A percentile compares a stretch with the other conserved stretches of the same genome.
Conservation (phyloP, 2,113 vertebrate genomes). For the Lates calcarifer region DNA sequence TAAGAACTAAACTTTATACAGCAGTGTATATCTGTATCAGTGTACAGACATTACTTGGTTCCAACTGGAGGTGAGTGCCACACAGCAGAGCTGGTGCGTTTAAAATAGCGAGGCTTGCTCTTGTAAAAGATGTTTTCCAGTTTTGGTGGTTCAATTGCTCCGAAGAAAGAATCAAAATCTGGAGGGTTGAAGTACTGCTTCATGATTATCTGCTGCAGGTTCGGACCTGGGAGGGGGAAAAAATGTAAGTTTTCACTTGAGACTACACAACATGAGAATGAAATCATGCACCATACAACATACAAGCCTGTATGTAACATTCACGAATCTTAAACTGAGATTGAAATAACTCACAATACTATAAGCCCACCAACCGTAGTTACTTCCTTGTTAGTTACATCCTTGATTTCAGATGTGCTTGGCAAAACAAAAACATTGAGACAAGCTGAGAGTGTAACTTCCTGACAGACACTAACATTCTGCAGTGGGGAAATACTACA, state of each 20-base stretch:
- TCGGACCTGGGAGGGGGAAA: conserved; percentile 78
- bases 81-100: conserved; percentile 95
- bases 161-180: conserved; percentile 85
- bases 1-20: conserved; percentile 57
- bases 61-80: conserved; percentile 90
- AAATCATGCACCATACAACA: not conserved
- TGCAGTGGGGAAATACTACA: no score
- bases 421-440: no score
- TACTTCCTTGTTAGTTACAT: no score
- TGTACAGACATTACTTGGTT: conserved; percentile 56
- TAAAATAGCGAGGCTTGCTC: conserved; percentile 94
- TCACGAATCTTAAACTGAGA: no score
- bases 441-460: no score
- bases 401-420: no score
- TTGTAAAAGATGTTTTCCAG: conserved; percentile 94
- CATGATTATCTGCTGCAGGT: conserved; percentile 86
- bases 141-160: conserved; percentile 84
- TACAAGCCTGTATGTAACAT: not conserved
- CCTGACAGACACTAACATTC: no score
- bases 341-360: not conserved
- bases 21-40: conserved; percentile 29
- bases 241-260: not conserved
- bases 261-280: not conserved
- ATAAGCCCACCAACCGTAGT: no score
- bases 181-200: conserved; percentile 91